These are phyloP conservation scores for Protophormia terraenovae DNA, from an alignment of 2,888 invertebrate species.

Conservation along the genomic window DNA sequence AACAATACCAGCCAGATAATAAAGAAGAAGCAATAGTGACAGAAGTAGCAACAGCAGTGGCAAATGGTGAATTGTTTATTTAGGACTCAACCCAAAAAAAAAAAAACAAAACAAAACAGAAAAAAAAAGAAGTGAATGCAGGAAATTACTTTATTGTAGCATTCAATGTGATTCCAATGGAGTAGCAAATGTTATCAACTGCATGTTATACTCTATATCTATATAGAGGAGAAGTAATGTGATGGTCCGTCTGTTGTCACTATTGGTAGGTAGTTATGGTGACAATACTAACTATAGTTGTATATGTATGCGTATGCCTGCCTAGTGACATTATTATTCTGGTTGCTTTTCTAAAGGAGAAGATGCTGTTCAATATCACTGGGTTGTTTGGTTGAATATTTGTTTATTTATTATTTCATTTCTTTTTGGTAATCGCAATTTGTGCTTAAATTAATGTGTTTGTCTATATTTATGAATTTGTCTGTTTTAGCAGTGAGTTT, in stretches of 20 bases:
- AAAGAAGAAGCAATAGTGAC: slow-evolving; percentile 11
- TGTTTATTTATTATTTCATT: neutral
- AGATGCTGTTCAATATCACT: neutral
- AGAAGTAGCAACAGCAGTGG: slow-evolving; percentile 57
- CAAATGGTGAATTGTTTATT: slow-evolving; percentile 78
- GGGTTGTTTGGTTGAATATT: neutral
- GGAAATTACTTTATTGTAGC: slow-evolving; percentile 77
- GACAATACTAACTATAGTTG: neutral
- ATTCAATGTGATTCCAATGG: slow-evolving; percentile 23
- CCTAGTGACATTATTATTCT: neutral
- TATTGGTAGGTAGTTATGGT: neutral
- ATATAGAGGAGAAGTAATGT: neutral
- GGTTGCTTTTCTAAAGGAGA: neutral
- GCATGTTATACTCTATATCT: neutral
- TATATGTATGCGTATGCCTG: neutral
- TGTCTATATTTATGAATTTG: neutral
- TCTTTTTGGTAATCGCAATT: neutral
- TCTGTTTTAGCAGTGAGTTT: neutral
- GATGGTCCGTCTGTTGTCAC: neutral
- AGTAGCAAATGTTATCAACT: neutral
- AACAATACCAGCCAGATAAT: too few relatives aligned
- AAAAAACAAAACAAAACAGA: slow-evolving; percentile 66
- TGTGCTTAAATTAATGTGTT: neutral
- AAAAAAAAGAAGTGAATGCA: slow-evolving; percentile 72
- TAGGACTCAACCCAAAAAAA: slow-evolving; percentile 72